phyloP scores from a whole-genome alignment of 2,113 vertebrate species.

The Orthochromis indermauri region DNA sequence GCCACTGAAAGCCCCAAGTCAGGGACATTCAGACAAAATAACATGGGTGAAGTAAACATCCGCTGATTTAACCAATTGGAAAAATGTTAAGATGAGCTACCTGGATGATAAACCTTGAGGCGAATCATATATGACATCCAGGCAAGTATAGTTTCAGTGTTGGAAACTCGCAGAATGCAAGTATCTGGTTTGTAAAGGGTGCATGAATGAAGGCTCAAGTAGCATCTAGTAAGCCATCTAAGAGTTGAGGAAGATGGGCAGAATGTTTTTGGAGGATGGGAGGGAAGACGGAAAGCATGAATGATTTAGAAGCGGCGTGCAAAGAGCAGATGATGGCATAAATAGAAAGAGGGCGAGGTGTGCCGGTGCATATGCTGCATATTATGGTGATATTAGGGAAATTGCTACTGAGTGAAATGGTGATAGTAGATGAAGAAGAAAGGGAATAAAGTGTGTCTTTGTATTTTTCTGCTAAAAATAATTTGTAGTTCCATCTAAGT shows the following conservation, averaged over 20 bases:
- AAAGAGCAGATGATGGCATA: conserved; percentile 39
- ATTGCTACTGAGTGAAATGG: background rate
- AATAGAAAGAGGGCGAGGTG: conserved; percentile 21
- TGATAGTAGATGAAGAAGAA: background rate
- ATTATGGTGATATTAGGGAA: background rate
- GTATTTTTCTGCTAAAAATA: background rate
- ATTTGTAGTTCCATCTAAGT: background rate
- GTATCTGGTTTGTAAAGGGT: background rate
- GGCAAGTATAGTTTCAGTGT: background rate
- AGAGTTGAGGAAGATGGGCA: conserved; percentile 4
- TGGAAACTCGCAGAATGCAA: background rate
- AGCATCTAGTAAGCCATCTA: background rate
- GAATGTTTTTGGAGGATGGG: background rate
- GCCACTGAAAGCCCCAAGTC: background rate
- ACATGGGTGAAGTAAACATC: background rate
- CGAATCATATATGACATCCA: background rate
- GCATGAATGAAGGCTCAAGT: background rate
- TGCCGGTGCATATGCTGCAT: conserved; percentile 12
- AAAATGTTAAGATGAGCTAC: background rate
- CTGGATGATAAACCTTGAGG: background rate
- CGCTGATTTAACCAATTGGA: background rate
- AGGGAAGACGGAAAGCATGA: conserved; percentile 17
- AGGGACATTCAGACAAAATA: background rate
- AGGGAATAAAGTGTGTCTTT: background rate
- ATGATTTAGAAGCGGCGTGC: conserved; percentile 41